These are phyloP conservation scores for Cetoscarus ocellatus DNA, from an alignment of 2,797 vertebrate genomes.

Conservation along the genomic window DNA sequence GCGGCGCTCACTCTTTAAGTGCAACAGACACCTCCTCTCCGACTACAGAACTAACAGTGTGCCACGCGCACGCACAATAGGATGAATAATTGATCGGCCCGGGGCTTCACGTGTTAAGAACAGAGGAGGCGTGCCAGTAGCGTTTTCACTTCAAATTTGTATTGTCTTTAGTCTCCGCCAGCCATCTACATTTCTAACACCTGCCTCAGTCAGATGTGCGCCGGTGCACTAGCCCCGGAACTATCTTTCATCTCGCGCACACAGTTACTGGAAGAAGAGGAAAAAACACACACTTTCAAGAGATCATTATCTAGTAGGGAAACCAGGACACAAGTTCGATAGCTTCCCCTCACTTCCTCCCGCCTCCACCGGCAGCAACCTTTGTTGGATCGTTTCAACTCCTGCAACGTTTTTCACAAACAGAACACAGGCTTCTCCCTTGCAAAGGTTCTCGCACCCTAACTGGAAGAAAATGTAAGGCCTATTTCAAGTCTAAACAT, in stretches of 20 bases:
- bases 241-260: conserved; percentile 90
- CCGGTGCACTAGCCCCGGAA: conserved; percentile 85
- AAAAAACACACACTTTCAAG: conserved; percentile 86
- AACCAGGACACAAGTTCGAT: conserved; percentile 86
- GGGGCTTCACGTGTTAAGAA: conserved; percentile 90
- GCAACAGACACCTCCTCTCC: conserved; percentile 82
- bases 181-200: conserved; percentile 99
- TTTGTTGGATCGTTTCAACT: conserved; percentile 79
- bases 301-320: conserved; percentile 92
- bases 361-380: conserved; percentile 74
- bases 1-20: conserved; percentile 82
- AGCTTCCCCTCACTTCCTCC: conserved; percentile 70
- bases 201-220: conserved; percentile 92
- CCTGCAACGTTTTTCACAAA: conserved; percentile 68
- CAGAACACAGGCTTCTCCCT: conserved; percentile 28
- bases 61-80: conserved; percentile 88
- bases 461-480: conserved; percentile 12
- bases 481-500: conserved; percentile 32
- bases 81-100: conserved; percentile 94
- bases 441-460: conserved; percentile 41
- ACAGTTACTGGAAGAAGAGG: conserved; percentile 75
- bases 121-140: conserved; percentile 90
- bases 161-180: conserved; percentile 95
- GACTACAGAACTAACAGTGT: conserved; percentile 85
- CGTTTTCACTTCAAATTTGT: conserved; percentile 99